Conservation (phyloP, 1,140 invertebrate species). For the Leptestheria dahalacensis region DNA sequence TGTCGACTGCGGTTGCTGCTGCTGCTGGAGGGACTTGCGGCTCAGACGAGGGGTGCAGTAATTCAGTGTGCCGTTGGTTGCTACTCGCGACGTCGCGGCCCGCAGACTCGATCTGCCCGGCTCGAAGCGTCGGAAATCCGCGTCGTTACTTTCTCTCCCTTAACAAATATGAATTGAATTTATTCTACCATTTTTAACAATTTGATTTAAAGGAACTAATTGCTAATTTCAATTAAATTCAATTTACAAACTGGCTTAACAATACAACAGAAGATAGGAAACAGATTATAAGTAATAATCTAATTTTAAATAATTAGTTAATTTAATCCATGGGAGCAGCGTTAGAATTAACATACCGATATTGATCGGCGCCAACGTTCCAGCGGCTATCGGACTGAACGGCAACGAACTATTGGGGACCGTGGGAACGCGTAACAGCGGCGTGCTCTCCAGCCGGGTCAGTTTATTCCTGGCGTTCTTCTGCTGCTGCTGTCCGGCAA, state of each 20-base stretch:
- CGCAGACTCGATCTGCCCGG: conserved; percentile 3
- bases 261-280: too few relatives aligned
- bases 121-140: too few relatives aligned
- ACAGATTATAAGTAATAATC: too few relatives aligned
- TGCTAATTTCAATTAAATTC: too few relatives aligned
- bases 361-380: not conserved
- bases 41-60: conserved; percentile 1
- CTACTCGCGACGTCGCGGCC: not conserved
- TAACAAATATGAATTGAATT: not conserved
- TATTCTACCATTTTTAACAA: not conserved
- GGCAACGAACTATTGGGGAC: not conserved
- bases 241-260: too few relatives aligned
- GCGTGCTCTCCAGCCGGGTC: conserved; percentile 9
- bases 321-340: too few relatives aligned
- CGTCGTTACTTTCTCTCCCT: not conserved
- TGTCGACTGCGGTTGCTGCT: not conserved
- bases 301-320: too few relatives aligned
- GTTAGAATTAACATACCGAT: too few relatives aligned
- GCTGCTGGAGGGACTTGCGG: not conserved
- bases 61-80: conserved; percentile 7
- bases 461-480: too few relatives aligned
- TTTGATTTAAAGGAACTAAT: too few relatives aligned
- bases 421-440: not conserved
- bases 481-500: too few relatives aligned
- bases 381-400: not conserved